Conservation (phyloP, 30 jellyfish, hydroid and myxozoan species). For the Sanderia malayensis region DNA sequence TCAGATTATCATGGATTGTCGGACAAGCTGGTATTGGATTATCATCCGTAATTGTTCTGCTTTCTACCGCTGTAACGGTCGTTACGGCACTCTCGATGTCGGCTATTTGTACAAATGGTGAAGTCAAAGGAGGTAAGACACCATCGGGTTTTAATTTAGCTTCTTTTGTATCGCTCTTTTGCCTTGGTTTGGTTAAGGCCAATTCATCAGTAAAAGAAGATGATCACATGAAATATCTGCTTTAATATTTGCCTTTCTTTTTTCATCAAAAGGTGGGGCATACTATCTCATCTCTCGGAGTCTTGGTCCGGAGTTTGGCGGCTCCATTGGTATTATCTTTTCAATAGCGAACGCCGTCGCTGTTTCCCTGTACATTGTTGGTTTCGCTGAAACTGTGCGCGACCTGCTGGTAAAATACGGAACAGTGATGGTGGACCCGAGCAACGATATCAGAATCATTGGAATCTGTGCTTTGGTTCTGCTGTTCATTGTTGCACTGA, state of each 20-base stretch:
- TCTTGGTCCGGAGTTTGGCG: constrained; percentile 75
- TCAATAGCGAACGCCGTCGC: constrained; percentile 65
- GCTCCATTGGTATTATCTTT: constrained; percentile 62
- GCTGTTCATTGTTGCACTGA: constrained; percentile 47
- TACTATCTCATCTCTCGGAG: constrained; percentile 54
- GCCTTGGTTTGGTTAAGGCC: too few relatives aligned
- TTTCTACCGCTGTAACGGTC: constrained; percentile 75
- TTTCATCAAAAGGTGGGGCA: constrained; percentile 44
- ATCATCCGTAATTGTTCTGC: constrained; percentile 50
- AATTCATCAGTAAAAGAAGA: too few relatives aligned
- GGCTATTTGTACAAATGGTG: constrained; percentile 93
- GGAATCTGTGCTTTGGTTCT: constrained; percentile 55
- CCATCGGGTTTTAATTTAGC: too few relatives aligned
- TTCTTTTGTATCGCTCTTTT: too few relatives aligned
- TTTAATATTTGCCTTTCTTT: too few relatives aligned
- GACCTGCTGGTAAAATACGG: constrained; percentile 52
- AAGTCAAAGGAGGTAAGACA: constrained; percentile 90
- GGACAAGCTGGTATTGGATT: constrained; percentile 89
- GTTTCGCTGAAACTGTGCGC: constrained; percentile 67
- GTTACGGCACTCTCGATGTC: constrained; percentile 89
- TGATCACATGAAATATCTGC: too few relatives aligned
- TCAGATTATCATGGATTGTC: constrained; percentile 81
- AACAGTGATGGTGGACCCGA: constrained; percentile 21
- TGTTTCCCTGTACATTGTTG: constrained; percentile 61
- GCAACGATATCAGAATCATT: constrained; percentile 50